Evolutionary conservation across 2,797 vertebrate genomes (phyloP), one percentile per base, ranked within the genome.

Genomic region (Xiphophorus birchmanni): DNA sequence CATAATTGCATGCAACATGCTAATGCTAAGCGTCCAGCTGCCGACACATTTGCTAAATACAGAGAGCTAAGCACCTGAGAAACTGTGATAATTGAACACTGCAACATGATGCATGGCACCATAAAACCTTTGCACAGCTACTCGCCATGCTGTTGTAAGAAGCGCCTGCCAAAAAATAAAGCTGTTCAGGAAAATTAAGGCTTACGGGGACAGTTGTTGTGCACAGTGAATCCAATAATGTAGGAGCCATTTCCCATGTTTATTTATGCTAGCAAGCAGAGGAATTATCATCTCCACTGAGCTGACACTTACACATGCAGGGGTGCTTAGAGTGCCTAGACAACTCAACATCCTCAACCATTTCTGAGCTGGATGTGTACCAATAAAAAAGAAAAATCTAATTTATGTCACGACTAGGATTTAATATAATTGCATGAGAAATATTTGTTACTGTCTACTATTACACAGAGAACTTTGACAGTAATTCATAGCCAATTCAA

Each of bases 171-270:
- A 94, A 93, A 92, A 74, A 76, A 85, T 81, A 90, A 92, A 91
- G 91, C 90, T 91, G 85, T 91, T 94, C 77, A 86, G 87, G 88
- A 93, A 93, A 93, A 93, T 90, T 88, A 85, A 84, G 87, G 92
- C 90, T 92, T 93, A 90, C 86, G 83, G 89, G 91, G 87, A 92
- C 89, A 90, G 91, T 94, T 92, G 91, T 92, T 92, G 89, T 89
- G 88, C 90, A 91, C 91, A 91, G 90, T 90, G 91, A 90, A 92
- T 91, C 90, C 90, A 92, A 90, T 92, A 91, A 93, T 87, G 88
- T 63, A 15, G 76, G 78, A 89, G 82, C 84, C 77, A 84, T 93
- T 93, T 91, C 82, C 82, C 83, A 80, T 89, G 80, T 90, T 93
- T 90, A 93, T 89, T 86, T 89, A 84, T 82, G 85, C 86, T 86